Base-by-base conservation (phyloP, 2,888 invertebrate genomes). In the Lissonota sp. region DNA sequence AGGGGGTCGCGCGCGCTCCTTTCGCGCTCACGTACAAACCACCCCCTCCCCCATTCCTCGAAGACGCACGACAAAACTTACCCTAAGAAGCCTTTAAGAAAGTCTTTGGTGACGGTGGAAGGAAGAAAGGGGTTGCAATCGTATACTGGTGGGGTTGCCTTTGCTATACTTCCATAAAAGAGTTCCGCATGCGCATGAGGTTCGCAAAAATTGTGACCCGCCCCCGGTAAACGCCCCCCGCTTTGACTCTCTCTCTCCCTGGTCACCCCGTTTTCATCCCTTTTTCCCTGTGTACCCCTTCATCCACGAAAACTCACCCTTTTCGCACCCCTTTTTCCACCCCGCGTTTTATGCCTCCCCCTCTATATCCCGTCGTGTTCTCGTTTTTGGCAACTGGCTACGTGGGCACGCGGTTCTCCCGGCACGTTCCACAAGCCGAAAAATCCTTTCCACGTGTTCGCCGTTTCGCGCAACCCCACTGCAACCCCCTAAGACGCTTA, bases 1-100 rank as follows among this genome's bases (percentile, higher is more conserved):
- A 16, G 40, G 69, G 46, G 16, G 12, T 12, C 58, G 40, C n/a
- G 40, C 46, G 49, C 14, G 16, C 66, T 44, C 51, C 49, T 60
- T 49, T 26, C 26, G 26, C 26, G 26, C 40, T 62, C 62, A 60
- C 62, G 71, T 58, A 49, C 26, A 26, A 26, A 51, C 46, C 66
- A 67, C 75, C 80, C 82, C 64, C 66, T 67, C 72, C 74, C 39
- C 64, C 46, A 1, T 12, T 37, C 14, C 26, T 46, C 51, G 44
- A 14, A 37, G 84, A 87, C 86, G 72, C 75, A 63, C 87, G 90
- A 91, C 90, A 92, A 91, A 91, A 91, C 89, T 92, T 88, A 87
- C 87, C 90, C 89, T 90, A 92, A 92, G 91, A 92, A 92, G 90
- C 91, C 89, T 92, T 91, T 91, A 92, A 92, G 91, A 92, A 92